Evolutionary conservation across 2,888 invertebrate species (phyloP), one percentile per base, ranked within the genome.

Genomic region (Thecocarcelia acutangulata): DNA sequence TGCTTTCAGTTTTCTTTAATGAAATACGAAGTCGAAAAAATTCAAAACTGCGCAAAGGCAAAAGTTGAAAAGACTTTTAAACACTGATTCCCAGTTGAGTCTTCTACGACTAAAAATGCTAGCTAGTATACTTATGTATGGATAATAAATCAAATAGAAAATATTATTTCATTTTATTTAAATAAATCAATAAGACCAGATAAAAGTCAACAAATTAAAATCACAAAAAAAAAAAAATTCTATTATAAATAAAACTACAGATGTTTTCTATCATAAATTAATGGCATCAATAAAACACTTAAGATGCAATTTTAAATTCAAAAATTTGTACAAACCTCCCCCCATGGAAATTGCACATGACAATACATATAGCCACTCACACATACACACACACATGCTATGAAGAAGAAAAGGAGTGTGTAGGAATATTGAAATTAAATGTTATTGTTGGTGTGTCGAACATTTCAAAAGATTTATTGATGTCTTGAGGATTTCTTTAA

Each of bases 251-350:
- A 33, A 74, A 33, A 82, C 59, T 79, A 66, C 79, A 82, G 81
- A 76, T 83, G 83, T 80, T 81, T 80, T 66, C 79, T 48, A 78
- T 81, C 82, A 82, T 69, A 83, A 81, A 81, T 81, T 82, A 73
- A 83, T 80, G 77, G 76, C 82, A 83, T 83, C 83, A 83, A 81
- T 80, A 76, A 83, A 83, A 77, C 84, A 84, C 83, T 85, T 83
- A 74, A 83, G 73, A 82, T 82, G 56, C 75, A 83, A 81, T 82
- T 82, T 48, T 37, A 77, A 69, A 73, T 74, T 81, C 58, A 63
- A 70, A n/a, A 74, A 74, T 64, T 69, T 54, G 42, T 40, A 1
- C 5, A 63, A 24, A 46, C 56, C 50, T 13, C 63, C 50, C 21
- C n/a, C 52, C 13, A 12, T 33, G 5, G 6, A 28, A 5, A 21